Evolutionary conservation across 2,888 invertebrate genomes (phyloP), one percentile per base, ranked within the genome.

Genomic region (Drosophila meridionalis): DNA sequence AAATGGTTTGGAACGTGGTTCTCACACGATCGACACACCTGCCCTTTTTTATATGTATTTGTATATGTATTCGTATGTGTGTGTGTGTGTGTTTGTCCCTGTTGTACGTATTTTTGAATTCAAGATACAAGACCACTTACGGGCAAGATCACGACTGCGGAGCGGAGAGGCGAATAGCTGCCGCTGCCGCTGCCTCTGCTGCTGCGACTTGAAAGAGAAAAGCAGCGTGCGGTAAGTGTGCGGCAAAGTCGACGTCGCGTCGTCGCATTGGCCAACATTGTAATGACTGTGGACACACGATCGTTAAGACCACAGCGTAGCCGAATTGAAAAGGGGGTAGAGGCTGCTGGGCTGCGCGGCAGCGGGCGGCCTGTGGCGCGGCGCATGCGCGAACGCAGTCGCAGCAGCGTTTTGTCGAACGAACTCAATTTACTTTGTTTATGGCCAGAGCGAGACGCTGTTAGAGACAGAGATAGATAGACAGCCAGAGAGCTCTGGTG

Each of bases 11-110:
- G 93, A 93, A 93, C 93, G 93, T 93, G 93, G 93, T 93, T 93
- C 93, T 93, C 93, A 93, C 93, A 93, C 93, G 93, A 93, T 93
- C 93, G 93, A 93, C 93, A 93, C 93, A 93, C 93, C 93, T 93
- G 93, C 93, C 93, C 92, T 92, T 92, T 92, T 93, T 90, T 79
- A 80, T 80, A 82, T 85, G 85, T 71, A 61, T 73, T 28, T 64
- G 57, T 59, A 12, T 61, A 30, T 26, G 34, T 60, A 30, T 61
- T 12, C 43, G 2, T 14, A 14, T 14, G 43, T 69, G 40, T 57
- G 65, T 61, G 43, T 58, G 36, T 36, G 55, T 78, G 62, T 75
- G 50, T 62, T 70, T 77, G 73, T 79, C 71, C 80, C 80, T 80
- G 80, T 80, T 76, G 73, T 80, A 70, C 50, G 77, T 71, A 78